Evolutionary conservation across 2,113 vertebrate species (phyloP), one percentile per base, ranked within the genome.

Genomic region (Ophiodon elongatus): DNA sequence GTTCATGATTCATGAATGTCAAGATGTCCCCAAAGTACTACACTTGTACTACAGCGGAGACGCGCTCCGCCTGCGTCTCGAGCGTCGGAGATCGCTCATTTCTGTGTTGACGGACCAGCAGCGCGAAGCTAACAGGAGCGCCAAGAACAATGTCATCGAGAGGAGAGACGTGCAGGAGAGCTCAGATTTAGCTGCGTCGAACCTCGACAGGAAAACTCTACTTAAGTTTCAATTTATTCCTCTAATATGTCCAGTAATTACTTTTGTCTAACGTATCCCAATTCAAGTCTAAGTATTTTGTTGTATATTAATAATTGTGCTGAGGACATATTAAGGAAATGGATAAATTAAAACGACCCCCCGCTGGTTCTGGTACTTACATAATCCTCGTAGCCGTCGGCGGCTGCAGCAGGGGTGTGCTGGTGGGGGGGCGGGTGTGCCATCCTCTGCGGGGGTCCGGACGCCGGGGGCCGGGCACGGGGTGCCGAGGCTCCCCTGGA

Each of bases 321-420:
- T 13, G 13, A 17, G 14, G 17, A 50, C 31, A 68, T 5, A 17
- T 1, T 43, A 69, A 69, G 35, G 45, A 69, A 72, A 45, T 2
- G 11, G 6, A 33, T 52, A 10, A 33, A 65, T 31, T 23, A 33
- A 68, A 47, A 25, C 60, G 0, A 33, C 13, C 37, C 14, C 29
- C 31, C 29, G 21, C 6, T 4, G 1, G 9, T 17, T 76, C 15
- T 8, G 65, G 27, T 54, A 91, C 98, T 96, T 94, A 98, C 98
- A 76, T 99, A 99, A 91, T 98, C 97, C 69, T 99, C 97, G 0
- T 99, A 99, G 74, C 94, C 92, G 57, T 98, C 97, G 1, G 80
- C 37, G 35, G 33, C 96, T 3, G 95, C 95, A 0, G 95, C 94
- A 2, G 97, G 70, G 39, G 80, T 78, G 81, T 94, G 94, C 69